phyloP scores from a whole-genome alignment of 2,888 invertebrate genomes.

The Acheta domesticus region DNA sequence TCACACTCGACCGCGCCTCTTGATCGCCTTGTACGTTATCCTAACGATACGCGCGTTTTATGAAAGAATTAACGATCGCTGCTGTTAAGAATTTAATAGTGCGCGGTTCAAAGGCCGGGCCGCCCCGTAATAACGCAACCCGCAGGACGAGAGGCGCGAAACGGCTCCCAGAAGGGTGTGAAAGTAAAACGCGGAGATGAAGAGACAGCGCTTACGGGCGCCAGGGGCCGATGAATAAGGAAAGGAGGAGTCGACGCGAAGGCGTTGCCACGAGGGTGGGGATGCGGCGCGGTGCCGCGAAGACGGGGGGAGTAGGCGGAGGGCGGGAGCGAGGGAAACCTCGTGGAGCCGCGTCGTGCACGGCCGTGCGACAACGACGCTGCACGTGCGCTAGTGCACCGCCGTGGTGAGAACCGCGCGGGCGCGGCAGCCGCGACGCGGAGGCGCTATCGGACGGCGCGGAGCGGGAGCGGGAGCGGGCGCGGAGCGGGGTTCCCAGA shows the following conservation, averaged over 20 bases:
- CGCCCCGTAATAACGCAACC: neutral
- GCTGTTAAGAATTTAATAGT: neutral
- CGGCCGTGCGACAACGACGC: neutral
- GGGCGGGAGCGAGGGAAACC: neutral
- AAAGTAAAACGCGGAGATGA: neutral
- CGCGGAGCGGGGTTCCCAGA: neutral
- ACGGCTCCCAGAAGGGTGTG: neutral
- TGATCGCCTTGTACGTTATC: neutral
- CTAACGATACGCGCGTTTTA: neutral
- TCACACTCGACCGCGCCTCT: neutral
- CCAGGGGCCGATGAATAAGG: neutral
- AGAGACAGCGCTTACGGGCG: neutral
- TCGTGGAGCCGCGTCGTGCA: neutral
- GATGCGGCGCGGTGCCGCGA: no score
- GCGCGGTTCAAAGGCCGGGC: neutral
- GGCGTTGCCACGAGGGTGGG: neutral
- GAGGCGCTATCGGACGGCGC: neutral
- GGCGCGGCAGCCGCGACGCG: neutral
- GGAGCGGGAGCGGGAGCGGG: neutral
- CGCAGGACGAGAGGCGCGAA: neutral
- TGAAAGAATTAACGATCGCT: neutral
- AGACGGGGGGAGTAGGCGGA: neutral
- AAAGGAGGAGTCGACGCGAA: neutral
- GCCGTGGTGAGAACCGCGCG: neutral
- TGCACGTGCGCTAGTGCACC: slow-evolving; percentile 1